These are phyloP conservation scores for Acanthurus lineatus DNA, from an alignment of 2,797 vertebrate species.

Conservation along the genomic window DNA sequence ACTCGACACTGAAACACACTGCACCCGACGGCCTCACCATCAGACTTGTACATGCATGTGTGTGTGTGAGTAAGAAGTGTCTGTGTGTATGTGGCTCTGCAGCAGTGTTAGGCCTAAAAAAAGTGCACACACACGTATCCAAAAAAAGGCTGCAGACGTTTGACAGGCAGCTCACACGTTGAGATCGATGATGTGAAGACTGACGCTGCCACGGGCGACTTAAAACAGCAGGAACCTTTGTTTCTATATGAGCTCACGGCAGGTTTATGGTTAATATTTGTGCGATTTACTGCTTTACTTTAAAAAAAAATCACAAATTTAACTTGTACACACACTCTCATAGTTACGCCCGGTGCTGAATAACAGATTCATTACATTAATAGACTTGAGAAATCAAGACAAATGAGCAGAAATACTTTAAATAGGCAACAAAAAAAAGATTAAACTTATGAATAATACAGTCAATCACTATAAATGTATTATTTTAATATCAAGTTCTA, in stretches of 20 bases:
- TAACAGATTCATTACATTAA: neutral
- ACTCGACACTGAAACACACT: constrained; percentile 11
- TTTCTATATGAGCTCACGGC: neutral
- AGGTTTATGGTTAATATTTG: neutral
- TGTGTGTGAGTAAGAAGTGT: neutral
- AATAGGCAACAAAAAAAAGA: too few relatives aligned
- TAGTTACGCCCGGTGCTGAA: neutral
- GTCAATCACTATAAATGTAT: too few relatives aligned
- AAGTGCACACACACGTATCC: constrained; percentile 4
- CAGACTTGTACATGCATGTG: neutral
- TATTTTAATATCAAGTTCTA: too few relatives aligned
- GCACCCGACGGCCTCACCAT: constrained; percentile 14
- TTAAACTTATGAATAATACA: too few relatives aligned
- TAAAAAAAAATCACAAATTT: neutral
- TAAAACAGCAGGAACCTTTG: constrained; percentile 3
- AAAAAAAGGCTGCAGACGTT: constrained; percentile 12
- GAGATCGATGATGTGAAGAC: constrained; percentile 37
- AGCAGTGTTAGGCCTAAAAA: neutral
- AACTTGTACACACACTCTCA: neutral
- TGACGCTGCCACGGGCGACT: constrained; percentile 16
- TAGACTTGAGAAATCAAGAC: neutral
- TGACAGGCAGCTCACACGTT: constrained; percentile 44
- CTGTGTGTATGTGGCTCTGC: neutral
- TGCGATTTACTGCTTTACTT: neutral
- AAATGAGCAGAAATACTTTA: neutral